Base-by-base conservation (phyloP, 2,113 vertebrate genomes). In the Triplophysa dalaica region DNA sequence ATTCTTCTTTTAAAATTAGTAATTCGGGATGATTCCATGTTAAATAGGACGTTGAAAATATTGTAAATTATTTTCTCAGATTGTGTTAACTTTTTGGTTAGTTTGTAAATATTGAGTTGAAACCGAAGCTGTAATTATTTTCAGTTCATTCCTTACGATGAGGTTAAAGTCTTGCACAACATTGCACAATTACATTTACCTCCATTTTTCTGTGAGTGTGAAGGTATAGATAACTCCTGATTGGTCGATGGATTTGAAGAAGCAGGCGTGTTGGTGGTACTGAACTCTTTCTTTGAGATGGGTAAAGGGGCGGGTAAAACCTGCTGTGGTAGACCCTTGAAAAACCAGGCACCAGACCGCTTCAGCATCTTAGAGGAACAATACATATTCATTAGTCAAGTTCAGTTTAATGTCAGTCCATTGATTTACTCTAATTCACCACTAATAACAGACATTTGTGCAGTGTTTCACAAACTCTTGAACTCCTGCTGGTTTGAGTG, bases 261-360 rank as follows among this genome's bases (percentile, higher is more conserved):
- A 67, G 16, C 81, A 4, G 19, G 85, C 75, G 56, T 43, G 50
- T 9, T 17, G 13, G 80, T 63, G 0, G 56, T 70, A 14, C 88
- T 88, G 63, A 88, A 87, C 67, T 83, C 84, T 81, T 86, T 91
- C 16, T 93, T 92, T 86, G 89, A 92, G 87, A 97, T 77, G 0
- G 94, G 91, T 85, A 97, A 94, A 0, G 89, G 95, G 70, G 93
- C 89, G 0, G 95, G 96, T 41, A 98, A 90, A 82, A 91, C 69
- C 64, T 95, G 94, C 83, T 96, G 96, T 10, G 94, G 94, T 85
- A 95, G 81, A 6, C 96, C 96, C 84, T 96, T 96, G 90, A 96
- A 98, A 91, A 98, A 98, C 97, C 97, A 98, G 0, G 97, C 96
- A 0, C 97, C 97, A 0, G 97, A 97, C 50, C 95, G 94, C 79